Evolutionary conservation across 2,888 invertebrate species (phyloP), one percentile per base, ranked within the genome.

Genomic region (Melangyna quadrimaculata): DNA sequence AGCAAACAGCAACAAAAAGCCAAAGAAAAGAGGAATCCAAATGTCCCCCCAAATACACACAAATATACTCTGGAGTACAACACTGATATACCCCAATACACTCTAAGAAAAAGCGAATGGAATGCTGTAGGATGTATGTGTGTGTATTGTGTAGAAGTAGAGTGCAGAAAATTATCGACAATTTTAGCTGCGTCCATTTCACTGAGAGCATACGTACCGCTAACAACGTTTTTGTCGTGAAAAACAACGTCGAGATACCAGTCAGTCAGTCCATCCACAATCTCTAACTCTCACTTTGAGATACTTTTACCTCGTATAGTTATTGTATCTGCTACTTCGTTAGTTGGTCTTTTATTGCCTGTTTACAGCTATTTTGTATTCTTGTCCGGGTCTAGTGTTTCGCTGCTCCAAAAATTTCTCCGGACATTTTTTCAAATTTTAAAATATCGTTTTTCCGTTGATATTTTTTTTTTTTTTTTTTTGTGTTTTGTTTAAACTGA

Each of bases 201-300:
- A 86, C 86, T 69, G 86, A 86, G 86, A 86, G 72, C 77, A 57
- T 70, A 78, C 86, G 77, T 80, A 80, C 67, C 67, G 70, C 80
- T 43, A 84, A 80, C 80, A 84, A 45, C 81, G 81, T 81, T 86
- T 80, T 63, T 43, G 67, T 57, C 78, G 55, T 70, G 43, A 19
- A 70, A 24, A 70, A n/a, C 53, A 35, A 27, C 51, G 37, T 51
- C 51, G 51, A 67, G 73, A 79, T 67, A 77, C 69, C 69, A 73
- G 70, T 74, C 63, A 32, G 59, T 27, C 73, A 74, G 32, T 51
- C 57, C 19, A 57, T 29, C 45, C 48, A 29, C 67, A 67, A 67
- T 51, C 32, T 67, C 51, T 65, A 43, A 65, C 65, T 67, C 24
- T 67, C 35, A 35, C 67, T 67, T 67, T 67, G 61, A 78, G 75